phyloP scores from a whole-genome alignment of 2,888 invertebrate species.

The Blomia tropicalis region DNA sequence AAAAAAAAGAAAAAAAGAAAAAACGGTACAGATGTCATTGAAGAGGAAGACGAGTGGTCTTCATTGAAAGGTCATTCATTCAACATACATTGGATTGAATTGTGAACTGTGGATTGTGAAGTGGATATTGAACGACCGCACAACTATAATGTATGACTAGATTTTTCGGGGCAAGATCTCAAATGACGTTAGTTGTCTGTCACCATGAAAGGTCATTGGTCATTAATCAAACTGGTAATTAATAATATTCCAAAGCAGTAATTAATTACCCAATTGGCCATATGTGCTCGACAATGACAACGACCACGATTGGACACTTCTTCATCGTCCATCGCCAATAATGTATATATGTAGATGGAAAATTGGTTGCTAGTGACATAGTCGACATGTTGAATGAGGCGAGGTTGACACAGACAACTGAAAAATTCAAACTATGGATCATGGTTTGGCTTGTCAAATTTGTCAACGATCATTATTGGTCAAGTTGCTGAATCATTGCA shows the following conservation, averaged over 20 bases:
- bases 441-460: not conserved
- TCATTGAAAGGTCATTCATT: too few species aligned
- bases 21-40: not conserved
- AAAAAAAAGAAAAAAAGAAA: not conserved
- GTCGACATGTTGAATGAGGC: not conserved
- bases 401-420: not conserved
- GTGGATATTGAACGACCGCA: too few species aligned
- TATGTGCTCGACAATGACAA: not conserved
- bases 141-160: too few species aligned
- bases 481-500: not conserved
- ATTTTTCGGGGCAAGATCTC: too few species aligned
- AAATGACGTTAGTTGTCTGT: not conserved
- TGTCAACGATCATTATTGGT: not conserved
- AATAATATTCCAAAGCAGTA: conserved; percentile 1
- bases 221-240: conserved; percentile 6
- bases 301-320: not conserved
- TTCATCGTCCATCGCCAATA: not conserved
- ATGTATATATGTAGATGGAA: not conserved
- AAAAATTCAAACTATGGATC: not conserved
- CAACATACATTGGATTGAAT: too few species aligned
- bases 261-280: conserved; percentile 12
- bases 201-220: not conserved
- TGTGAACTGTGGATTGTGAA: too few species aligned
- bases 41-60: not conserved
- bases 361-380: not conserved